phyloP scores from a whole-genome alignment of 2,113 vertebrate genomes.

The Connochaetes taurinus region DNA sequence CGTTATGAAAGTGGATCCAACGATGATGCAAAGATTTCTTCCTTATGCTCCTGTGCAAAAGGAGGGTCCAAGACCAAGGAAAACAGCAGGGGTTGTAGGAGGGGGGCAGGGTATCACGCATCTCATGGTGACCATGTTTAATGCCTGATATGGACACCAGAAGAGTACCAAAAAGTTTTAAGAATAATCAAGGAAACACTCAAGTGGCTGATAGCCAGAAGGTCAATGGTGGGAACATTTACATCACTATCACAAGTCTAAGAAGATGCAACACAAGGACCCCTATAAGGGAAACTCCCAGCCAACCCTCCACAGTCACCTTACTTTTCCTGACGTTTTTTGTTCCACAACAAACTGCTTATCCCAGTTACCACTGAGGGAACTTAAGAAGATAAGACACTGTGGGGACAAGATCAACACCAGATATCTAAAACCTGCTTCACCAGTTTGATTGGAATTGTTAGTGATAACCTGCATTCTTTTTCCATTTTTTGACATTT shows the following conservation, averaged over 20 bases:
- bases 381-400: background rate
- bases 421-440: background rate
- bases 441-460: background rate
- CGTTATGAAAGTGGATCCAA: background rate
- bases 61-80: background rate
- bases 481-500: background rate
- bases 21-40: background rate
- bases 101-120: rapidly evolving
- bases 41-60: background rate
- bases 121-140: background rate
- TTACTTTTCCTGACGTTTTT: background rate
- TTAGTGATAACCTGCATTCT: background rate
- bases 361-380: background rate
- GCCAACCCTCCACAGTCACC: background rate
- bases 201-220: background rate
- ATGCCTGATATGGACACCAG: background rate
- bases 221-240: background rate
- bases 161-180: background rate
- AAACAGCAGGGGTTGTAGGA: too few relatives aligned
- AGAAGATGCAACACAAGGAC: background rate
- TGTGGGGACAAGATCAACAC: background rate
- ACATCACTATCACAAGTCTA: background rate
- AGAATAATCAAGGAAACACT: background rate
- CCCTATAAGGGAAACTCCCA: background rate
- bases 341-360: background rate